These are phyloP conservation scores for Porites divaricata DNA, from an alignment of 92 coral and sea anemone genomes.

Conservation along the genomic window DNA sequence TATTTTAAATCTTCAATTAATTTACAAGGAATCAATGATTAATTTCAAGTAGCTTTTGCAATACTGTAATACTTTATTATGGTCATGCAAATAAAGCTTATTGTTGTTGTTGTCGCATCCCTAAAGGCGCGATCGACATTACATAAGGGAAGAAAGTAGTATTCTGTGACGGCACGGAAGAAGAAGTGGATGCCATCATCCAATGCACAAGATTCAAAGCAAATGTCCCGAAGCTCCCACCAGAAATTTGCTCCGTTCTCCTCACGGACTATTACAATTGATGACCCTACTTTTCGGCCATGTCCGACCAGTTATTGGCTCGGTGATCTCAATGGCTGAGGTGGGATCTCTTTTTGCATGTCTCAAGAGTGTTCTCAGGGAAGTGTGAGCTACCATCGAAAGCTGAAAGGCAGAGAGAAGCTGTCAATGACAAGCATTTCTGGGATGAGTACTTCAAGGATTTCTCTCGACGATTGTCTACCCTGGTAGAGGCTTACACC, in stretches of 20 bases:
- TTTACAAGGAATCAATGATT: too few relatives aligned
- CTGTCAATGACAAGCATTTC: slow-evolving; percentile 65
- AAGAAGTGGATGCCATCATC: slow-evolving; percentile 74
- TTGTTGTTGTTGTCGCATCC: too few relatives aligned
- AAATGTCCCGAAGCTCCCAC: slow-evolving; percentile 69
- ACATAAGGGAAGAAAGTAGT: slow-evolving; percentile 63
- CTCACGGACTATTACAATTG: slow-evolving; percentile 68
- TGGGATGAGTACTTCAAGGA: slow-evolving; percentile 78
- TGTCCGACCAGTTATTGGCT: slow-evolving; percentile 81
- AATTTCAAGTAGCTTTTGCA: too few relatives aligned
- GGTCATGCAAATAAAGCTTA: too few relatives aligned
- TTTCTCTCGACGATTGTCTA: slow-evolving; percentile 65
- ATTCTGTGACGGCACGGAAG: slow-evolving; percentile 66
- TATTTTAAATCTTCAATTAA: too few relatives aligned
- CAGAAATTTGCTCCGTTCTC: slow-evolving; percentile 49
- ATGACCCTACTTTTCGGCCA: slow-evolving; percentile 84
- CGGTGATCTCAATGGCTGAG: slow-evolving; percentile 72
- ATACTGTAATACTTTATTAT: too few relatives aligned
- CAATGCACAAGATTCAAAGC: slow-evolving; percentile 76
- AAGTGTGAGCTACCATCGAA: slow-evolving; percentile 51
- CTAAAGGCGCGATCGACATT: slow-evolving; percentile 71
- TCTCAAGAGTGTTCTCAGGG: slow-evolving; percentile 77
- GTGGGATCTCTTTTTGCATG: slow-evolving; percentile 52
- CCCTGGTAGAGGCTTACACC: slow-evolving; percentile 78
- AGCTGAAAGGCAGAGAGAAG: slow-evolving; percentile 52